phyloP scores from a whole-genome alignment of 37 sponge, comb jelly and placozoan species.

The Ianthella basta region DNA sequence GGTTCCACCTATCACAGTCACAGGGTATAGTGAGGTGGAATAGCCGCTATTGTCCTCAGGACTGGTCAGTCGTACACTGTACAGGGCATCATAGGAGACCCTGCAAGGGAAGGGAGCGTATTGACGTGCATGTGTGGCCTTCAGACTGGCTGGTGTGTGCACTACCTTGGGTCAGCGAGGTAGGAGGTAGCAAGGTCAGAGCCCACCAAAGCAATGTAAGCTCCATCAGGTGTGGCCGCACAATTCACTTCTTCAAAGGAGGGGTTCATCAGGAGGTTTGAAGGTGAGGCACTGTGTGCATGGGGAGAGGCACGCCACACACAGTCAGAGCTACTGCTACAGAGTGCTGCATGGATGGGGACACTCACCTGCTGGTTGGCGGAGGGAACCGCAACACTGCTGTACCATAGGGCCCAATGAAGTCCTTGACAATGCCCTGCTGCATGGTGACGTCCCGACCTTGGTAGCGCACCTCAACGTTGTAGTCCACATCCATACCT shows the following conservation, averaged over 20 bases:
- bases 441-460: not conserved
- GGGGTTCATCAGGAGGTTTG: slow-evolving; percentile 22
- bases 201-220: slow-evolving; percentile 21
- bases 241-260: slow-evolving; percentile 36
- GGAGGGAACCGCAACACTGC: slow-evolving; percentile 19
- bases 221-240: slow-evolving; percentile 33
- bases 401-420: slow-evolving; percentile 14
- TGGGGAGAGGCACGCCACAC: too few species aligned
- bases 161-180: slow-evolving; percentile 34
- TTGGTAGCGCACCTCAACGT: slow-evolving; percentile 11
- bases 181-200: slow-evolving; percentile 14
- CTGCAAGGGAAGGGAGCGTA: not conserved
- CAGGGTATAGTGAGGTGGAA: not conserved
- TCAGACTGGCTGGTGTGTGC: too few species aligned
- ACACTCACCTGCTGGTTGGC: not conserved
- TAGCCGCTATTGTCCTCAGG: not conserved
- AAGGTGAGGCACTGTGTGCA: not conserved
- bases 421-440: slow-evolving; percentile 1
- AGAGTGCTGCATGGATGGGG: not conserved
- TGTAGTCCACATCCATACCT: slow-evolving; percentile 2
- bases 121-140: too few species aligned
- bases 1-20: not conserved
- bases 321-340: too few species aligned
- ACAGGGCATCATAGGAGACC: slow-evolving; percentile 35
- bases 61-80: slow-evolving; percentile 28